These are phyloP conservation scores for Saguinus imperator DNA, from an alignment of 2,113 vertebrate genomes.

Conservation along the genomic window DNA sequence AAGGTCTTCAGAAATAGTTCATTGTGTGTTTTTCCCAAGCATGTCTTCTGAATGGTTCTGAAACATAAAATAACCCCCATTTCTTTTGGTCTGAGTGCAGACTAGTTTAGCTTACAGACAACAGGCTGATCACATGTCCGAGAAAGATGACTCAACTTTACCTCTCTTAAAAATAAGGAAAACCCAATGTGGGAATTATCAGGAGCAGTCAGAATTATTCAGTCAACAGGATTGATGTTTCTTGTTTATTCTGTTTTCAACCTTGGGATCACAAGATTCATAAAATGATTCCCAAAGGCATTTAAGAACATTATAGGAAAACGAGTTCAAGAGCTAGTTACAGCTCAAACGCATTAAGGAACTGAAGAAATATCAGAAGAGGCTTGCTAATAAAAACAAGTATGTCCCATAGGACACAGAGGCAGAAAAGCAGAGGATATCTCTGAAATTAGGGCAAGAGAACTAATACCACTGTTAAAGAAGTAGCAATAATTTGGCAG, in stretches of 20 bases:
- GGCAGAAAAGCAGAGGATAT: background rate
- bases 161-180: background rate
- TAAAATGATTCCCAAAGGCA: background rate
- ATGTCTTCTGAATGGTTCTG: background rate
- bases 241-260: conserved; percentile 13
- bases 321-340: background rate
- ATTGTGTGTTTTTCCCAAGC: conserved; percentile 21
- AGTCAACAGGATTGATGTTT: background rate
- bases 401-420: background rate
- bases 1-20: conserved; percentile 26
- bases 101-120: background rate
- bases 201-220: background rate
- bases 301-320: background rate
- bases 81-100: conserved; percentile 2
- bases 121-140: background rate
- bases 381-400: background rate
- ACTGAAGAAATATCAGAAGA: background rate
- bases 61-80: background rate
- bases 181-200: background rate
- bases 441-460: background rate
- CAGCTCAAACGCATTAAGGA: background rate
- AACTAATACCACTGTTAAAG: background rate
- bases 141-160: background rate
- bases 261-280: background rate
- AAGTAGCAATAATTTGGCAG: background rate